Conservation (phyloP, 2,797 vertebrate genomes). For the Choloepus didactylus region DNA sequence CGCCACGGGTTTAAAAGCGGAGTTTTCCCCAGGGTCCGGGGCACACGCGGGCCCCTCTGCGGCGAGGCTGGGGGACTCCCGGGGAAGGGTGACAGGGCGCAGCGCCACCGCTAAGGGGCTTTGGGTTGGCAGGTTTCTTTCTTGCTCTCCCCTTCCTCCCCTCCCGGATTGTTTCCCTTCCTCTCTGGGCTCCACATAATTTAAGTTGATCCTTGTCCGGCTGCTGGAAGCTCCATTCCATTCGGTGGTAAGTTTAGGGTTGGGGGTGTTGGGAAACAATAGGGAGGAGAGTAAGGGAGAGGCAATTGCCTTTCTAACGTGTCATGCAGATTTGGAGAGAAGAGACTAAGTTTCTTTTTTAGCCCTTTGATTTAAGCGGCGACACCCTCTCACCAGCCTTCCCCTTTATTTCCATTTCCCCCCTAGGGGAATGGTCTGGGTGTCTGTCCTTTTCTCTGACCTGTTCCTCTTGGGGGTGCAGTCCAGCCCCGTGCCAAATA, state of each 20-base stretch:
- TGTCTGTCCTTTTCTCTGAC: background rate
- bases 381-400: too few relatives aligned
- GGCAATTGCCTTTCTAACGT: background rate
- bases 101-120: background rate
- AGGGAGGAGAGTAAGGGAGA: background rate
- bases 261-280: conserved; percentile 6
- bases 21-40: background rate
- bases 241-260: conserved; percentile 73
- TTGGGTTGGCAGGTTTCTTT: too few relatives aligned
- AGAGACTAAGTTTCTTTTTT: conserved; percentile 63
- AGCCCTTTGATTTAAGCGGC: background rate
- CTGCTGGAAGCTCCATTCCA: conserved; percentile 69
- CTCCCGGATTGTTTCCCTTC: conserved; percentile 63
- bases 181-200: conserved; percentile 52
- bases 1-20: background rate
- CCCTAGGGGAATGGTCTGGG: background rate
- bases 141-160: too few relatives aligned
- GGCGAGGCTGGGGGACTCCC: background rate
- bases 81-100: background rate
- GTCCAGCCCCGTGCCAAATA: background rate
- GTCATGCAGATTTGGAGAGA: background rate
- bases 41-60: background rate
- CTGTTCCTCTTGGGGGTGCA: background rate
- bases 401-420: background rate
- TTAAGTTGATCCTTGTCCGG: conserved; percentile 54